Base-by-base conservation (phyloP, 2,888 invertebrate species). In the Tetanocera ferruginea region DNA sequence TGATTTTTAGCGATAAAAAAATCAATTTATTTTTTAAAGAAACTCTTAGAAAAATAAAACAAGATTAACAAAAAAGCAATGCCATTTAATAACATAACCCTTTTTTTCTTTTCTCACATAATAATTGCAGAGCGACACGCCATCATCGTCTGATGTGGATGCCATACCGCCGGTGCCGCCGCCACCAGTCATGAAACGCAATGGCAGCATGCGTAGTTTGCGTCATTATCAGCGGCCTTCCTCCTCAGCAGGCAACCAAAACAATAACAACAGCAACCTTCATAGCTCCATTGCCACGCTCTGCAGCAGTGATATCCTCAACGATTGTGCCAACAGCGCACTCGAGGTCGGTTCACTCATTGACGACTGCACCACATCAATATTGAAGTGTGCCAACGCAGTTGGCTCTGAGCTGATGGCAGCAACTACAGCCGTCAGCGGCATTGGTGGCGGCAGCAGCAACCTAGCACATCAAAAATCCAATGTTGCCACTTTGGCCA, bases 111-210 rank as follows among this genome's bases (percentile, higher is more conserved):
- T 69, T 55, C 11, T 43, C 60, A 69, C 43, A 37, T 5, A 14
- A 37, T 0, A 19, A 25, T 73, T 83, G 28, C 83, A 89, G 88
- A 87, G 85, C 77, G 89, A 89, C 83, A 86, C 87, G 66, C 84
- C 85, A 8, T 31, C 66, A 78, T 83, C 86, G 80, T 87, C 87
- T 81, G 89, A 89, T 84, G 87, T 87, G 79, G 90, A 89, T 79
- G 81, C 81, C 55, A 88, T 90, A 84, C 90, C 89, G 80, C 89
- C 90, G 67, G 88, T 90, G 80, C 89, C 89, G 77, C 89, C 90
- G 17, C 89, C 89, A 75, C 88, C 89, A 17, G 73, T 86, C 66
- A 85, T 86, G 79, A 87, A 87, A 75, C 88, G 87, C 60, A 87
- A 88, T 79, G 88, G 86, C 80, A 87, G 88, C 82, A 82, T 87